A percentile compares a stretch with the other conserved stretches of the same genome.
Evolutionary conservation across 2,797 vertebrate genomes (phyloP).

Genomic region (Momotus momota): DNA sequence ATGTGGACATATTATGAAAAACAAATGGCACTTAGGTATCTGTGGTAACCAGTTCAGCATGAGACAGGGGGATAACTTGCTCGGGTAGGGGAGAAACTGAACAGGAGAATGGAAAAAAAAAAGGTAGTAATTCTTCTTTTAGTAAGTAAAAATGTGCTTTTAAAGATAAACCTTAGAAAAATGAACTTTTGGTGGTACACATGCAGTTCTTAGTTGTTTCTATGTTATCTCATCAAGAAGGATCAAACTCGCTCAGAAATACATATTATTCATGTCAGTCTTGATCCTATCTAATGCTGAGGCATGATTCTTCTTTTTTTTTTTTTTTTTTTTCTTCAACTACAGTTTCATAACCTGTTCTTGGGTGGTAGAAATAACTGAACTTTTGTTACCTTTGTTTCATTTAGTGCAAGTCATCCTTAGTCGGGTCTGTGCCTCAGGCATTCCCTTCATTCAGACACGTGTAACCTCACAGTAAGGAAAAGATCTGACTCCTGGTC

Average conservation of each 20-base stretch:
- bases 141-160: not conserved
- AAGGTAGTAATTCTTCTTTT: not conserved
- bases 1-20: not conserved
- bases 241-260: not conserved
- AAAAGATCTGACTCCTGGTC: not conserved
- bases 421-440: not conserved
- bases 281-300: not conserved
- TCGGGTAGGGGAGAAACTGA: not conserved
- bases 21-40: not conserved
- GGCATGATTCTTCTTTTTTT: not conserved
- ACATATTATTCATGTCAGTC: not conserved
- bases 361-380: not conserved
- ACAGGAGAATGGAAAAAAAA: not conserved
- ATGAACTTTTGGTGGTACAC: not conserved
- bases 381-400: not conserved
- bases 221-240: not conserved
- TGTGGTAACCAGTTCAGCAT: not conserved
- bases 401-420: not conserved
- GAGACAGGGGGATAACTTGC: not conserved
- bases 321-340: not conserved
- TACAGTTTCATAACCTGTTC: not conserved
- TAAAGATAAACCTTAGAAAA: not conserved
- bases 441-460: not conserved
- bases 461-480: not conserved
- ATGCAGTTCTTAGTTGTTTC: not conserved